Percentiles rank a stretch among this genome's conserved stretches.
phyloP scores from a whole-genome alignment of 2,888 invertebrate genomes.

The Heliothis peltigera region DNA sequence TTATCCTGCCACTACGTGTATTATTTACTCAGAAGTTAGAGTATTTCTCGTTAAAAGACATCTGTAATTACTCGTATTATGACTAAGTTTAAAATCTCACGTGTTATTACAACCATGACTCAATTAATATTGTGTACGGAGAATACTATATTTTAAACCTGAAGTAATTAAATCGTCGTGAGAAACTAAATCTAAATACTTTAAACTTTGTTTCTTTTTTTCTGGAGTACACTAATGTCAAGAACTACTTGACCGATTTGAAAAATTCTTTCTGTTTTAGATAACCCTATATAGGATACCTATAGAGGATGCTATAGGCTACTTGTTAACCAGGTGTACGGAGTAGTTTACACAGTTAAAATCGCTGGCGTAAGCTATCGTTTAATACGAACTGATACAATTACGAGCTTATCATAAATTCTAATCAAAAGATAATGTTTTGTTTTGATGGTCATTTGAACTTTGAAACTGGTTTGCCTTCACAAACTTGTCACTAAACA shows the following conservation, averaged over 20 bases:
- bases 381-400: too few species aligned
- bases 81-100: slow-evolving; percentile 43
- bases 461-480: slow-evolving; percentile 41
- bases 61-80: slow-evolving; percentile 43
- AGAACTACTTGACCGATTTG: too few species aligned
- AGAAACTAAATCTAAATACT: neutral
- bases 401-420: too few species aligned
- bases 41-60: slow-evolving; percentile 40
- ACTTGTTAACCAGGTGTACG: too few species aligned
- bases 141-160: slow-evolving; percentile 3
- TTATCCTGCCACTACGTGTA: slow-evolving; percentile 21
- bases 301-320: too few species aligned
- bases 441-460: slow-evolving; percentile 17
- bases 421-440: neutral
- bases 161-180: neutral
- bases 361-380: too few species aligned
- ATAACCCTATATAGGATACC: too few species aligned
- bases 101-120: slow-evolving; percentile 29
- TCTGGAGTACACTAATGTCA: too few species aligned
- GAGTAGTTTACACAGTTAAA: too few species aligned
- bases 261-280: too few species aligned
- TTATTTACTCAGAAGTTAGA: slow-evolving; percentile 41
- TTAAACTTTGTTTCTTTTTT: too few species aligned
- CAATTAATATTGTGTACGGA: slow-evolving; percentile 4
- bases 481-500: slow-evolving; percentile 29